These are phyloP conservation scores for Neogobius melanostomus DNA, from an alignment of 2,113 vertebrate genomes.

Conservation along the genomic window DNA sequence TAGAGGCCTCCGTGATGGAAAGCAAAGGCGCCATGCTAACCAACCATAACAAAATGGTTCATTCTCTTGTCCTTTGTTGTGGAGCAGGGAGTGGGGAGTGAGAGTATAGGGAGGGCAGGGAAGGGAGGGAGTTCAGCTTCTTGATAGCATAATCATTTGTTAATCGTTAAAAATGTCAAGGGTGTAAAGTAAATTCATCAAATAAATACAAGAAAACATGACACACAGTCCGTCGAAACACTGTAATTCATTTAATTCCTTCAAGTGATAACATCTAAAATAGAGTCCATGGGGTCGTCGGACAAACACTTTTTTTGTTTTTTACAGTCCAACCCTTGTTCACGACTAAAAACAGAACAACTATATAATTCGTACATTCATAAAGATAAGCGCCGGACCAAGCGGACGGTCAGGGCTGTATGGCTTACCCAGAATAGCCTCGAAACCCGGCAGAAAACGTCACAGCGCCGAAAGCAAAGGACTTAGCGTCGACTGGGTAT, in stretches of 20 bases:
- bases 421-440: conserved; percentile 40
- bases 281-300: conserved; percentile 68
- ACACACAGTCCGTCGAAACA: conserved; percentile 32
- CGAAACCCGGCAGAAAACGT: conserved; percentile 31
- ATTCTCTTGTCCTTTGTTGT: no score
- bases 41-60: no score
- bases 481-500: no score
- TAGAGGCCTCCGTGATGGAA: no score
- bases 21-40: no score
- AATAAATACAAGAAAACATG: not conserved
- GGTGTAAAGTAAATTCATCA: no score
- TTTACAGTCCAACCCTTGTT: conserved; percentile 42
- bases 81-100: no score
- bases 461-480: conserved; percentile 44
- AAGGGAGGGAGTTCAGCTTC: no score
- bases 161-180: no score
- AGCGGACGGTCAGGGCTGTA: conserved; percentile 46
- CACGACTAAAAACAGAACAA: conserved; percentile 54
- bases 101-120: no score
- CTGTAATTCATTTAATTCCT: conserved; percentile 63
- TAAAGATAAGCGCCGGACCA: conserved; percentile 56
- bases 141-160: no score
- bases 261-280: conserved; percentile 74
- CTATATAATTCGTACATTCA: conserved; percentile 57
- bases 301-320: conserved; percentile 48